These are phyloP conservation scores for Porites rus DNA, from an alignment of 92 coral and sea anemone genomes.

Conservation along the genomic window DNA sequence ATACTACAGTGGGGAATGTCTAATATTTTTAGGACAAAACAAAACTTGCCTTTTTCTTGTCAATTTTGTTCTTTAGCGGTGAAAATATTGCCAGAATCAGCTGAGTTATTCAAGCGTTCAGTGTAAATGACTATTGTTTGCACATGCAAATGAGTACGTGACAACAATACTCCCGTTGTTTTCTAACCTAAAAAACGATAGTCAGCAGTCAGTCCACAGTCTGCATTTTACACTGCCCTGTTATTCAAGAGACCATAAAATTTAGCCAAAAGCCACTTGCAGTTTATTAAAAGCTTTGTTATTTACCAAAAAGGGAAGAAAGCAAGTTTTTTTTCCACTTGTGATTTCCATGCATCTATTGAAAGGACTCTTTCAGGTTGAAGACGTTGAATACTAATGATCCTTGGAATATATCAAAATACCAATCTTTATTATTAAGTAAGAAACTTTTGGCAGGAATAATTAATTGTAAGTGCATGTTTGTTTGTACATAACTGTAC, in stretches of 20 bases:
- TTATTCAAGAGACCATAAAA: no score
- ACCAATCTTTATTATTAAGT: constrained; percentile 9
- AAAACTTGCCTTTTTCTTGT: constrained; percentile 16
- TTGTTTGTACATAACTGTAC: constrained; percentile 25
- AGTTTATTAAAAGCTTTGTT: no score
- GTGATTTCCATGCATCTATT: constrained; percentile 15
- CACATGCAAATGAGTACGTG: no score
- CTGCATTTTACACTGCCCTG: no score
- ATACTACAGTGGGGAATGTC: constrained; percentile 17
- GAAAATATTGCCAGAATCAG: no score
- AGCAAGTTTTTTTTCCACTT: constrained; percentile 22
- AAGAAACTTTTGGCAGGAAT: constrained; percentile 19
- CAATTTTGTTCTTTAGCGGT: neutral
- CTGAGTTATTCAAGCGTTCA: no score
- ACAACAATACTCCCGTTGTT: no score
- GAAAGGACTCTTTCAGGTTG: constrained; percentile 17
- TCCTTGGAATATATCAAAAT: constrained; percentile 18
- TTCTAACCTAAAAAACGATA: no score
- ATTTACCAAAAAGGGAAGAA: neutral
- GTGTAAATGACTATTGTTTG: no score
- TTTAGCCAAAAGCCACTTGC: no score
- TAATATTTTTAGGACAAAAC: constrained; percentile 18
- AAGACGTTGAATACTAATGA: constrained; percentile 20
- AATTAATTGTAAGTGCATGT: constrained; percentile 20
- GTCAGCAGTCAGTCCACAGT: no score